phyloP scores from a whole-genome alignment of 2,797 vertebrate genomes.

The Buphagus erythrorhynchus region DNA sequence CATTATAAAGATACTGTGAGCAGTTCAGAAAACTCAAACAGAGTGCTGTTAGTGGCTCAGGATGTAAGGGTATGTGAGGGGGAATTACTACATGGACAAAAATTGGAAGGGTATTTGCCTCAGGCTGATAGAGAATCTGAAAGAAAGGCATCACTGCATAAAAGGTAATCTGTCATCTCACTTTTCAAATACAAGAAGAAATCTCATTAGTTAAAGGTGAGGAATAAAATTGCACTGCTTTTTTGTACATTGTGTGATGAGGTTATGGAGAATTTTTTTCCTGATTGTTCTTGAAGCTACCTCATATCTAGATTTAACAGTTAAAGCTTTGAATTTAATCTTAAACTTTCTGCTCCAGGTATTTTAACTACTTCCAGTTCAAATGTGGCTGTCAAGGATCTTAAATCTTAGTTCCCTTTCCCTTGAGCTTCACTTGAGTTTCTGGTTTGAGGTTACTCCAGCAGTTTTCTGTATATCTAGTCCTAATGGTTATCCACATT shows the following conservation, averaged over 20 bases:
- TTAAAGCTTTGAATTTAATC: background rate
- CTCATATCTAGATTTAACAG: background rate
- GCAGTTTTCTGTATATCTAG: fast-evolving
- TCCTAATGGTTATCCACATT: background rate
- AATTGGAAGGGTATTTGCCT: background rate
- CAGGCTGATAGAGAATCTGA: background rate
- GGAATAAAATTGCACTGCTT: background rate
- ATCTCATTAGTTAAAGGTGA: background rate
- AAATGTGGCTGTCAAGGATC: background rate
- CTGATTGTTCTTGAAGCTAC: background rate
- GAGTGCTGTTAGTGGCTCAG: background rate
- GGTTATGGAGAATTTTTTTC: background rate
- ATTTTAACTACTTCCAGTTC: background rate
- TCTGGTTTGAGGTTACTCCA: background rate
- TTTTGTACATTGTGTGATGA: background rate
- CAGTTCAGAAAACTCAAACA: background rate
- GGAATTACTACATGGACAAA: background rate
- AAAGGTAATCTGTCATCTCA: background rate
- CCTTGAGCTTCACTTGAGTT: background rate
- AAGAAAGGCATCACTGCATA: background rate
- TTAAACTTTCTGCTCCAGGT: background rate
- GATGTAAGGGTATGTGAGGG: background rate
- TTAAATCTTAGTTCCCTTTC: background rate
- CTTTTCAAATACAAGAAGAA: background rate
- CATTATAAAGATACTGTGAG: background rate